Conservation (phyloP, 1,140 invertebrate genomes). For the Aphaenogaster floridana region DNA sequence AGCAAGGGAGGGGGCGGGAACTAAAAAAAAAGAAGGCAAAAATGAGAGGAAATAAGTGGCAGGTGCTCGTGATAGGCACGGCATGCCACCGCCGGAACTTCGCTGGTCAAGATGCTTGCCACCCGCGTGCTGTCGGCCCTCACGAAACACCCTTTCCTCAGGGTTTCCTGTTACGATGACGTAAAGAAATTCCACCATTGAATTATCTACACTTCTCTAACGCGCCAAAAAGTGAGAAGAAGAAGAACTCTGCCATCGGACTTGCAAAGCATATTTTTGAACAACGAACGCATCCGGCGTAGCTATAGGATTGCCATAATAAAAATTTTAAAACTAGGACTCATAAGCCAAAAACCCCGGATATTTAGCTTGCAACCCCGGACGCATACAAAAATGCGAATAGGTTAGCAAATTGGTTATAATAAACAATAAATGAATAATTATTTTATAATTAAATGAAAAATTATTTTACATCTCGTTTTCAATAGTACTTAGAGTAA, state of each 20-base stretch:
- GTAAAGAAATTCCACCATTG: background rate
- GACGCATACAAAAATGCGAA: too few species aligned
- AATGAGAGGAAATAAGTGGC: slow-evolving; percentile 49
- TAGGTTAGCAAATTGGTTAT: too few species aligned
- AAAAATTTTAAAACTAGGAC: too few species aligned
- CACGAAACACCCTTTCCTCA: background rate
- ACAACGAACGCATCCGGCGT: background rate
- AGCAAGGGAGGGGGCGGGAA: slow-evolving; percentile 1
- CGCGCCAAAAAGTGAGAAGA: background rate
- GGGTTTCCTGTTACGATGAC: background rate
- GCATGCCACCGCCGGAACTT: slow-evolving; percentile 28
- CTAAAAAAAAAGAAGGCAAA: slow-evolving; percentile 16
- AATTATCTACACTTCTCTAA: background rate
- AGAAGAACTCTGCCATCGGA: background rate
- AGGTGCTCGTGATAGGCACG: slow-evolving; percentile 36
- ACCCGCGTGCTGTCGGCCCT: background rate
- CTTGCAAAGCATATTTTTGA: background rate
- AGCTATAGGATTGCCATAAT: too few species aligned
- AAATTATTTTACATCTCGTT: too few species aligned
- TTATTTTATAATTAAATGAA: too few species aligned
- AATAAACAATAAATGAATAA: too few species aligned
- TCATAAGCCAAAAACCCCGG: too few species aligned
- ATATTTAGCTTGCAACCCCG: too few species aligned
- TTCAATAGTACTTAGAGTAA: too few species aligned
- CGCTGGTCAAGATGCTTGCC: slow-evolving; percentile 2